Evolutionary conservation across 2,888 invertebrate species (phyloP).

Genomic region (Acanthacorydalis orientalis): DNA sequence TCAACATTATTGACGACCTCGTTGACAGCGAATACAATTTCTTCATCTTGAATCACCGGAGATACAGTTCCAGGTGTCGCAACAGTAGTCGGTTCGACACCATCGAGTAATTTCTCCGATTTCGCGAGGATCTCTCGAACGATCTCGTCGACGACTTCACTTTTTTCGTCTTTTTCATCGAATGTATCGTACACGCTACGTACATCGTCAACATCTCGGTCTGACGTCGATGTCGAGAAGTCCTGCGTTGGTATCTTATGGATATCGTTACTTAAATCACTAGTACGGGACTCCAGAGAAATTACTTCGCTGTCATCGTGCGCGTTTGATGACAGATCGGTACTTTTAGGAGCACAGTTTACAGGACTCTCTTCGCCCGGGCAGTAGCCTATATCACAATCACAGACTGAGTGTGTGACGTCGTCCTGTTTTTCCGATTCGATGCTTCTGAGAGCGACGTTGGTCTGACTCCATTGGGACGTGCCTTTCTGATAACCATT

Average conservation of each 20-base stretch:
- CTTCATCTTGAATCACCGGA: slow-evolving; percentile 33
- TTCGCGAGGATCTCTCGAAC: slow-evolving; percentile 32
- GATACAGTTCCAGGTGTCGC: slow-evolving; percentile 15
- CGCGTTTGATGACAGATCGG: slow-evolving; percentile 16
- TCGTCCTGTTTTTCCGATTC: slow-evolving; percentile 20
- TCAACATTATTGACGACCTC: slow-evolving; percentile 33
- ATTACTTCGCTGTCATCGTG: slow-evolving; percentile 32
- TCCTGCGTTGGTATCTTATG: slow-evolving; percentile 35
- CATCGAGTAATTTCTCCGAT: slow-evolving; percentile 31
- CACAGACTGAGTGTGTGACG: slow-evolving; percentile 22
- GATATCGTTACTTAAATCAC: slow-evolving; percentile 43
- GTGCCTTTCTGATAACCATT: slow-evolving; percentile 21
- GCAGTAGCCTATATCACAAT: slow-evolving; percentile 28
- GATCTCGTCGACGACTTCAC: slow-evolving; percentile 31
- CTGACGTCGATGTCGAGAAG: slow-evolving; percentile 6
- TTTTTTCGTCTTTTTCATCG: slow-evolving; percentile 19
- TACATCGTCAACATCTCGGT: neutral
- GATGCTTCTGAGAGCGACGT: slow-evolving; percentile 17
- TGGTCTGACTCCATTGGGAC: slow-evolving; percentile 19
- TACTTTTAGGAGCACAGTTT: slow-evolving; percentile 1
- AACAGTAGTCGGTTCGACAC: slow-evolving; percentile 10
- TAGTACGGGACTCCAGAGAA: slow-evolving; percentile 33
- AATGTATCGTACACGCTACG: slow-evolving; percentile 3
- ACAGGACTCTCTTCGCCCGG: slow-evolving; percentile 21
- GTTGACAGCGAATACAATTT: slow-evolving; percentile 32